Conservation (phyloP, 2,797 vertebrate genomes). For the Chrysocyon brachyurus region DNA sequence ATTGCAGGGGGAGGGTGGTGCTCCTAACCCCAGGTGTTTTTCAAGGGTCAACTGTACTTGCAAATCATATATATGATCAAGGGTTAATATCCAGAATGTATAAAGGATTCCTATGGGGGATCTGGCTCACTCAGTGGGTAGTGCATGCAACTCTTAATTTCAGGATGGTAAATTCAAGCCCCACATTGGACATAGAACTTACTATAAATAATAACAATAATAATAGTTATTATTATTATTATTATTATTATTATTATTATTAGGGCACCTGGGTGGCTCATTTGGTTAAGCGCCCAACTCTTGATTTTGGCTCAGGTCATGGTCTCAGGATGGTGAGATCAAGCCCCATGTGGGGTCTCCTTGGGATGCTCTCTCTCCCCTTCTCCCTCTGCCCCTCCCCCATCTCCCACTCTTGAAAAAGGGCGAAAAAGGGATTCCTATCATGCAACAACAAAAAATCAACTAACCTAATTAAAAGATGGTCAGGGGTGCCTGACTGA, state of each 20-base stretch:
- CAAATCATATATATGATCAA: neutral
- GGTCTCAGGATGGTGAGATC: neutral
- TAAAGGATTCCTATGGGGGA: neutral
- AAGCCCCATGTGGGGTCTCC: neutral
- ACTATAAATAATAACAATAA: neutral
- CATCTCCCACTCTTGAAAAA: neutral
- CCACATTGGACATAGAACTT: neutral
- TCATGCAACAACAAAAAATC: neutral
- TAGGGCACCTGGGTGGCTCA: neutral
- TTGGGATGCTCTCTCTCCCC: neutral
- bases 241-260: no score
- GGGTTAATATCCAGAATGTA: neutral
- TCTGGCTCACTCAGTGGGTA: neutral
- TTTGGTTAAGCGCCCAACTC: neutral
- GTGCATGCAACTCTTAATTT: neutral
- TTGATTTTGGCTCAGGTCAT: neutral
- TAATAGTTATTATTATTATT: neutral
- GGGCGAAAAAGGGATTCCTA: neutral
- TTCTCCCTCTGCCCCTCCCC: neutral
- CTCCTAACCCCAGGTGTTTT: neutral
- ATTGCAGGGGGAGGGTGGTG: neutral
- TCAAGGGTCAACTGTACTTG: neutral
- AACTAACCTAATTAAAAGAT: neutral
- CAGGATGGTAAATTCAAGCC: neutral
- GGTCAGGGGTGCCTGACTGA: neutral